Percentiles rank a stretch among this genome's conserved stretches.
Conservation (phyloP, 2,797 vertebrate species). For the Catostomus latipinnis region DNA sequence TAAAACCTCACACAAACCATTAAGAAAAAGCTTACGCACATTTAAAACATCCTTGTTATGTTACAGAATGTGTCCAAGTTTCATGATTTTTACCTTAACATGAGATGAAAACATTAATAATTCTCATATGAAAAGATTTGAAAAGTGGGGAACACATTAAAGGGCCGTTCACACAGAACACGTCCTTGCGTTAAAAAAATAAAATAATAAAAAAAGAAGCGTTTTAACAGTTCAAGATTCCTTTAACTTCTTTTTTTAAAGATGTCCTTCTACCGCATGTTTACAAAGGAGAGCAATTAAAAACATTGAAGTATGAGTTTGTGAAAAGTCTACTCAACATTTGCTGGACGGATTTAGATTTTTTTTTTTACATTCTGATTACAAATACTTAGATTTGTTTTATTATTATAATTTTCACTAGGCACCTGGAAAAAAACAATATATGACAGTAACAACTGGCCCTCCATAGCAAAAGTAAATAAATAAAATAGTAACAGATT, state of each 20-base stretch:
- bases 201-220: too few relatives aligned
- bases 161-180: too few relatives aligned
- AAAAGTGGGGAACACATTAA: too few relatives aligned
- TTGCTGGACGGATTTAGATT: background rate
- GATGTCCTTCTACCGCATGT: too few relatives aligned
- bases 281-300: too few relatives aligned
- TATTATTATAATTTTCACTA: background rate
- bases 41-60: background rate
- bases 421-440: background rate
- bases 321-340: too few relatives aligned
- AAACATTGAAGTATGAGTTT: too few relatives aligned
- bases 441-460: background rate
- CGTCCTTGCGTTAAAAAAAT: too few relatives aligned
- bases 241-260: too few relatives aligned
- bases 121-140: too few relatives aligned
- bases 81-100: background rate
- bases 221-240: too few relatives aligned
- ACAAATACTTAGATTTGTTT: background rate
- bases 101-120: background rate
- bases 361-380: background rate
- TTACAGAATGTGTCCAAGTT: background rate
- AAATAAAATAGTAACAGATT: slow-evolving; percentile 1
- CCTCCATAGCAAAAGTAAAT: background rate
- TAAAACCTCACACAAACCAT: background rate
- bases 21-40: background rate